phyloP scores from a whole-genome alignment of 1,140 invertebrate species.

The Proctacanthus coquilletti region DNA sequence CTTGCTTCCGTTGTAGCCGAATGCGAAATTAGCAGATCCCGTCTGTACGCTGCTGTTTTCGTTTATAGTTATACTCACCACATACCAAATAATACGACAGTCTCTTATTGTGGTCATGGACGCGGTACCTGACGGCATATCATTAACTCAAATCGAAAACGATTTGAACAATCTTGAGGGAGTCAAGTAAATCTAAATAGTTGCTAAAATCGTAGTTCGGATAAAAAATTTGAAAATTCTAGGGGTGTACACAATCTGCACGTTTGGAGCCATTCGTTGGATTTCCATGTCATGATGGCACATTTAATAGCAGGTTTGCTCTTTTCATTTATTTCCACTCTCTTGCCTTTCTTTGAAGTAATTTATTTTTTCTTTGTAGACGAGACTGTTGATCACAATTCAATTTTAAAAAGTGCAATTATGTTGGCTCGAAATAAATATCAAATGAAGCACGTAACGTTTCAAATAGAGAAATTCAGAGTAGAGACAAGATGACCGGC shows the following conservation, averaged over 20 bases:
- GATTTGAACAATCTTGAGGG: constrained; percentile 43
- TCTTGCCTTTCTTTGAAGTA: no score
- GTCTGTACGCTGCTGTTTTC: constrained; percentile 83
- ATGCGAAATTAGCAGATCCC: constrained; percentile 67
- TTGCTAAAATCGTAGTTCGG: not conserved
- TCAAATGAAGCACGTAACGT: no score
- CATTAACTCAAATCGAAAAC: constrained; percentile 27
- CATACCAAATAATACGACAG: constrained; percentile 57
- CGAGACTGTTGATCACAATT: no score
- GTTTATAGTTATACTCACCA: constrained; percentile 66
- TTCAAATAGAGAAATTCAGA: no score
- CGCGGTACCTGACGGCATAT: constrained; percentile 47
- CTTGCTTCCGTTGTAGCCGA: constrained; percentile 37
- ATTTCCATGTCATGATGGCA: constrained; percentile 50
- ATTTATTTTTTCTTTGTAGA: no score
- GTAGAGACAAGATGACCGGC: no score
- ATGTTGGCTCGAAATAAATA: no score
- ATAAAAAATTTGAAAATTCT: not conserved
- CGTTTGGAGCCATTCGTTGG: constrained; percentile 64
- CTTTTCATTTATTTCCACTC: no score
- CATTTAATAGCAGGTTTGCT: constrained; percentile 62
- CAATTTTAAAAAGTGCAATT: no score
- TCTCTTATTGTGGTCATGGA: constrained; percentile 64
- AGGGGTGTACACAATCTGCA: constrained; percentile 58
- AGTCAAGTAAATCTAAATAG: constrained; percentile 34